Evolutionary conservation across 2,888 invertebrate genomes (phyloP).

Genomic region (Drosophila leonis): DNA sequence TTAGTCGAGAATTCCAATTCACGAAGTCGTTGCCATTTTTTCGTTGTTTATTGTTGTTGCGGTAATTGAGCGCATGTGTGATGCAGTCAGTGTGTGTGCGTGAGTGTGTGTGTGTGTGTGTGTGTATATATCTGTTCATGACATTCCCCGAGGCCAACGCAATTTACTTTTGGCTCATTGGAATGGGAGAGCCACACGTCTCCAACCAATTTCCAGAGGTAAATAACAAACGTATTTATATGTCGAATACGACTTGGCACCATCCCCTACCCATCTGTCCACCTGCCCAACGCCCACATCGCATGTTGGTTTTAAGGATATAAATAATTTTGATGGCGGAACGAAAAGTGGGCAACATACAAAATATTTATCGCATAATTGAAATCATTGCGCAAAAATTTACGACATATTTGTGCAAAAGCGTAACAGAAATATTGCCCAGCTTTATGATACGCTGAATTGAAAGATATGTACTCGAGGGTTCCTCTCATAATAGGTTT

Average conservation of each 20-base stretch:
- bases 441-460: neutral
- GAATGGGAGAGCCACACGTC: conserved; percentile 19
- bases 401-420: conserved; percentile 37
- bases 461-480: neutral
- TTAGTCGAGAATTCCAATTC: conserved; percentile 11
- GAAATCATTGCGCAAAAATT: conserved; percentile 62
- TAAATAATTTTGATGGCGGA: conserved; percentile 53
- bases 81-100: conserved; percentile 11
- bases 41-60: conserved; percentile 66
- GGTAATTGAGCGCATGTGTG: conserved; percentile 67
- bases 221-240: conserved; percentile 72
- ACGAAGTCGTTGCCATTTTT: conserved; percentile 54
- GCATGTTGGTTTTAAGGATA: conserved; percentile 17
- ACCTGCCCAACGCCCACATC: neutral
- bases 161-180: conserved; percentile 54
- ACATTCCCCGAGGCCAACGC: conserved; percentile 52
- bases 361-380: conserved; percentile 74
- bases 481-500: neutral
- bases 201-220: conserved; percentile 67
- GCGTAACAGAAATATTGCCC: conserved; percentile 5
- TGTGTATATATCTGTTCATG: conserved; percentile 25
- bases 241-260: conserved; percentile 12
- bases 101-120: conserved; percentile 24
- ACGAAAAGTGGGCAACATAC: conserved; percentile 33
- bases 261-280: neutral